Percentiles rank a stretch among this genome's conserved stretches.
These are phyloP conservation scores for Neopelma chrysocephalum DNA, from an alignment of 2,797 vertebrate genomes.

Conservation along the genomic window DNA sequence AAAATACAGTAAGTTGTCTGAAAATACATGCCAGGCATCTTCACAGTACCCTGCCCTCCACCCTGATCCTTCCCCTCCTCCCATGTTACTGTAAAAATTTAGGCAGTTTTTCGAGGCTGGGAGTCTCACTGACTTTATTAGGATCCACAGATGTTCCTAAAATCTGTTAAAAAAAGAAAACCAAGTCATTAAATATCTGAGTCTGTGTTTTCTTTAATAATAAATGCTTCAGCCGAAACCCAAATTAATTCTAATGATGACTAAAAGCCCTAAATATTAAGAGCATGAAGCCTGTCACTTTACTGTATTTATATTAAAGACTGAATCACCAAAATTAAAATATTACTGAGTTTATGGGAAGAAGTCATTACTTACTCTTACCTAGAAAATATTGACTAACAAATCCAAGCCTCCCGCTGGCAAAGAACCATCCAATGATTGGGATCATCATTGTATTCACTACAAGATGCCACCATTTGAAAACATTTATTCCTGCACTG, in stretches of 20 bases:
- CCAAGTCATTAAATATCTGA: slow-evolving; percentile 23
- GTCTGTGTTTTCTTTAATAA: slow-evolving; percentile 11
- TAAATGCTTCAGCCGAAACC: slow-evolving; percentile 3
- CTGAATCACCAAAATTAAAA: slow-evolving; percentile 40
- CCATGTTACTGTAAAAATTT: not conserved
- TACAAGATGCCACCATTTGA: not conserved
- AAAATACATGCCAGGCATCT: slow-evolving; percentile 28
- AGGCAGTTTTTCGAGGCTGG: not conserved
- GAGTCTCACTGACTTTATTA: slow-evolving; percentile 21
- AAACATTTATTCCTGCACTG: not conserved
- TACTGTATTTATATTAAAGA: slow-evolving; percentile 6
- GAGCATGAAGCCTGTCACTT: slow-evolving; percentile 3
- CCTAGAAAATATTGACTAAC: not conserved
- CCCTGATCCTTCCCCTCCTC: not conserved
- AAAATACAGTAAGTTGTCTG: slow-evolving; percentile 32
- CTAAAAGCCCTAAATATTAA: slow-evolving; percentile 26
- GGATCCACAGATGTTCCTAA: slow-evolving; percentile 15
- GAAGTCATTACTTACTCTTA: slow-evolving; percentile 18
- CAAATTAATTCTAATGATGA: slow-evolving; percentile 34
- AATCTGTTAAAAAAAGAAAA: slow-evolving; percentile 19
- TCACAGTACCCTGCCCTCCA: slow-evolving; percentile 13
- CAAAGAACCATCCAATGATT: not conserved
- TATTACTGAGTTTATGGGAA: slow-evolving; percentile 13
- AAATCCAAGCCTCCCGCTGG: not conserved
- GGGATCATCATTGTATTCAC: not conserved